Percentiles rank a stretch among this genome's conserved stretches.
Conservation (phyloP, 1,140 invertebrate genomes). For the Eumeta japonica region DNA sequence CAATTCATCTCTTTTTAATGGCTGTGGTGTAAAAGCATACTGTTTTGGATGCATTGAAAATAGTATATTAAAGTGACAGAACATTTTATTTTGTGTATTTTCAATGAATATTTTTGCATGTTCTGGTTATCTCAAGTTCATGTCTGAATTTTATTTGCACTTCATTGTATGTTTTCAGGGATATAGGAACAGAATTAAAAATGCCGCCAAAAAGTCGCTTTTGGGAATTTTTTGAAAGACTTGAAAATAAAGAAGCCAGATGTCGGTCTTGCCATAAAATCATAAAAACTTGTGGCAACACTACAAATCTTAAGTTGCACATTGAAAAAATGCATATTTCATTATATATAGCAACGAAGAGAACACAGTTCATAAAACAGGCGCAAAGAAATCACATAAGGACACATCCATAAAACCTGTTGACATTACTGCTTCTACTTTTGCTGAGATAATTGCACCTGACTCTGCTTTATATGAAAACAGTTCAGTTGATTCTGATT, state of each 20-base stretch:
- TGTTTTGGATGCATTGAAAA: constrained; percentile 17
- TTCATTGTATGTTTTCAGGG: constrained; percentile 14
- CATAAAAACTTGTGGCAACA: constrained; percentile 18
- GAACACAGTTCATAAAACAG: constrained; percentile 15
- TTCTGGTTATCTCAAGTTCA: constrained; percentile 15
- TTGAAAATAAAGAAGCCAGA: constrained; percentile 19
- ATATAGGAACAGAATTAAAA: constrained; percentile 16
- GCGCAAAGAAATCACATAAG: constrained; percentile 12
- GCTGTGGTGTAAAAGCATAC: constrained; percentile 15
- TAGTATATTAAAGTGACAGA: constrained; percentile 16
- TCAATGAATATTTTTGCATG: too few relatives aligned
- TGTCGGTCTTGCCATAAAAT: constrained; percentile 18
- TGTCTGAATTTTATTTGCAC: constrained; percentile 11
- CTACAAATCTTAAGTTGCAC: constrained; percentile 16
- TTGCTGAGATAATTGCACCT: constrained; percentile 13
- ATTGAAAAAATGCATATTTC: constrained; percentile 17
- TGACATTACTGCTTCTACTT: constrained; percentile 12
- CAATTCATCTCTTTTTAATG: constrained; percentile 15
- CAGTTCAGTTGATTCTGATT: constrained; percentile 13
- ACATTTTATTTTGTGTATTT: constrained; percentile 16
- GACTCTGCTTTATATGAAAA: constrained; percentile 14
- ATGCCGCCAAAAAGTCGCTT: constrained; percentile 18
- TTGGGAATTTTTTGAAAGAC: constrained; percentile 18
- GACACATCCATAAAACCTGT: constrained; percentile 11
- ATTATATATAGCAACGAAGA: constrained; percentile 16